Percentiles rank a stretch among this genome's conserved stretches.
phyloP scores from a whole-genome alignment of 1,140 invertebrate genomes.

The Wiebesia pumilae region DNA sequence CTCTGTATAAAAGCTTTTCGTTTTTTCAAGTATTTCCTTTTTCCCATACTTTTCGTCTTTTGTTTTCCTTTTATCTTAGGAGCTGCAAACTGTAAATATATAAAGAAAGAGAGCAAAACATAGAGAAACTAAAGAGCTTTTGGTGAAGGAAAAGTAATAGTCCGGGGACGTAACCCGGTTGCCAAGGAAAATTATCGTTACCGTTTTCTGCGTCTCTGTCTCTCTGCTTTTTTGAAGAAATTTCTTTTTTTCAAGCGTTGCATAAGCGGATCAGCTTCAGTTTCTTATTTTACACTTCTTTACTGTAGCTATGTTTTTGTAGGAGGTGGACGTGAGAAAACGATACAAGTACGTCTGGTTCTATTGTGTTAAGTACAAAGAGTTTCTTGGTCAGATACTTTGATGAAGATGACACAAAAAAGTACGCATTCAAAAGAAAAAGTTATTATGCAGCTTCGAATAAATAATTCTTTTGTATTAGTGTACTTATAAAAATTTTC shows the following conservation, averaged over 20 bases:
- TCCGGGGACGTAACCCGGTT: conserved; percentile 7
- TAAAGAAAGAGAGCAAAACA: not conserved
- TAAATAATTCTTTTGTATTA: no score
- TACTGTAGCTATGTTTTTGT: not conserved
- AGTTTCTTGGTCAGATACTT: not conserved
- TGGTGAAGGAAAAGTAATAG: conserved; percentile 8
- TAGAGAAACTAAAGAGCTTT: conserved; percentile 2
- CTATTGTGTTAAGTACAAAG: not conserved
- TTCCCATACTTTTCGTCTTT: not conserved
- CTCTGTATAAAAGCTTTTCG: conserved; percentile 3
- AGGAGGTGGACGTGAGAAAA: not conserved
- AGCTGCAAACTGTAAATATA: conserved; percentile 3
- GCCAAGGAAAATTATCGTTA: conserved; percentile 25
- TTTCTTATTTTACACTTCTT: conserved; percentile 21
- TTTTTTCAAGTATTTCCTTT: conserved; percentile 3
- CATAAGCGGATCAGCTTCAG: not conserved
- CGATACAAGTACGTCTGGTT: not conserved
- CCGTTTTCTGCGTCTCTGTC: not conserved
- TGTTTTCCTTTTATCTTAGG: not conserved
- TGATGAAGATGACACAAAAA: not conserved
- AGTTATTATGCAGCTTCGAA: no score
- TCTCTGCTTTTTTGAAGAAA: not conserved
- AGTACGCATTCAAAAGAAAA: not conserved
- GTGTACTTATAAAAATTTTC: no score
- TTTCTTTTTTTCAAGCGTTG: conserved; percentile 37